Evolutionary conservation across 2,888 invertebrate genomes (phyloP).

Genomic region (Acanthococcus lagerstroemiae): DNA sequence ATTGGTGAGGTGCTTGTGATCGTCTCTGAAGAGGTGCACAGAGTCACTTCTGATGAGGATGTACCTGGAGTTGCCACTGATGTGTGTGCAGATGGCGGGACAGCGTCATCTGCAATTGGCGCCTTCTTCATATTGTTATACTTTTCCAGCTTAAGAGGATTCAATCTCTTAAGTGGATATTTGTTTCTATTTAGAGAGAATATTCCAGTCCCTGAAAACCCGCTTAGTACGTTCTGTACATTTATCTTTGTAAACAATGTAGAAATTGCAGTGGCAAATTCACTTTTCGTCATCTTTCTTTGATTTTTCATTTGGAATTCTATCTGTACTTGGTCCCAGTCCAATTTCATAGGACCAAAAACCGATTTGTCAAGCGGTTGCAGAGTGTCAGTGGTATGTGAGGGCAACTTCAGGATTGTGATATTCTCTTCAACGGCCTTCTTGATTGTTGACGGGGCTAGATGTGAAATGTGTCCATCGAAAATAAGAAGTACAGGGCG

Average conservation of each 20-base stretch:
- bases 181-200: background rate
- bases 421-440: background rate
- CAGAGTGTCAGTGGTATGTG: background rate
- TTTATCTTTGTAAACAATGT: too few relatives aligned
- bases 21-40: too few relatives aligned
- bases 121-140: too few relatives aligned
- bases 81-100: too few relatives aligned
- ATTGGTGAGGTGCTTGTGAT: too few relatives aligned
- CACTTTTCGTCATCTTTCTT: constrained; percentile 1
- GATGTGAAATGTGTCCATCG: background rate
- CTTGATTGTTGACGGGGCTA: background rate
- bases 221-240: background rate
- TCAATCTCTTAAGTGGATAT: background rate
- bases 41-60: too few relatives aligned
- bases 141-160: background rate
- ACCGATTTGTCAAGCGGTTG: background rate
- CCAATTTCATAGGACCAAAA: background rate
- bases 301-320: background rate
- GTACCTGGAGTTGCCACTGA: too few relatives aligned
- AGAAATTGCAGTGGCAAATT: background rate
- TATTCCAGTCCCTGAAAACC: background rate
- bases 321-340: background rate
- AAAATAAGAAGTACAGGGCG: background rate
- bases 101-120: too few relatives aligned
- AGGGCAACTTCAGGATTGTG: background rate